Conservation (phyloP, 2,888 invertebrate genomes). For the Stratiomys singularior region DNA sequence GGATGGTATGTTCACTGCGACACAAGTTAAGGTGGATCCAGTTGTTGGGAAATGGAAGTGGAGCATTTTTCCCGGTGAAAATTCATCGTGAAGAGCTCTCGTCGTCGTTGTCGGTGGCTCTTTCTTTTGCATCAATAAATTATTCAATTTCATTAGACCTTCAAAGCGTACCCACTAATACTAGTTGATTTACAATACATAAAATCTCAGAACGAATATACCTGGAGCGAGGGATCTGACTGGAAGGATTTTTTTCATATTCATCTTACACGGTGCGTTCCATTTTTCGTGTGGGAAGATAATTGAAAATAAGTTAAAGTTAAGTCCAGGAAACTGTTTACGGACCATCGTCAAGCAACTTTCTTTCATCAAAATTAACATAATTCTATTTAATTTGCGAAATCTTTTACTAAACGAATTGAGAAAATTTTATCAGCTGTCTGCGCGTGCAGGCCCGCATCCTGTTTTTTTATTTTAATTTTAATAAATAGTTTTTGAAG, state of each 20-base stretch:
- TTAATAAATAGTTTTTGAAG: no score
- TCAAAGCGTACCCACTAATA: conserved; percentile 50
- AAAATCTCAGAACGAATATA: conserved; percentile 41
- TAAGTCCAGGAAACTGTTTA: no score
- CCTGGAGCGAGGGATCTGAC: no score
- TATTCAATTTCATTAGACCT: conserved; percentile 53
- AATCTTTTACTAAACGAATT: no score
- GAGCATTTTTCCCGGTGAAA: conserved; percentile 14
- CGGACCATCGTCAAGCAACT: no score
- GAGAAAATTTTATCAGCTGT: no score
- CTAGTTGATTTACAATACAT: conserved; percentile 46
- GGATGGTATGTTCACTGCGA: neutral
- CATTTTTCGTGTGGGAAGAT: neutral
- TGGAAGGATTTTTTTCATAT: no score
- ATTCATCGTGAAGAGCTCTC: conserved; percentile 40
- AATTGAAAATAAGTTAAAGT: no score
- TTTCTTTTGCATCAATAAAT: conserved; percentile 47
- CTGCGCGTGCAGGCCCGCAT: no score
- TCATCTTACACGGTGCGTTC: neutral
- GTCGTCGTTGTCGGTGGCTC: neutral
- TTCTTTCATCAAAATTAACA: no score
- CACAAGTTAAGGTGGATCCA: neutral
- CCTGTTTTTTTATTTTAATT: no score
- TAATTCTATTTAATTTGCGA: no score
- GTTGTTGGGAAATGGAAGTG: neutral